Base-by-base conservation (phyloP, 2,113 vertebrate species). In the Lophotis ruficrista region DNA sequence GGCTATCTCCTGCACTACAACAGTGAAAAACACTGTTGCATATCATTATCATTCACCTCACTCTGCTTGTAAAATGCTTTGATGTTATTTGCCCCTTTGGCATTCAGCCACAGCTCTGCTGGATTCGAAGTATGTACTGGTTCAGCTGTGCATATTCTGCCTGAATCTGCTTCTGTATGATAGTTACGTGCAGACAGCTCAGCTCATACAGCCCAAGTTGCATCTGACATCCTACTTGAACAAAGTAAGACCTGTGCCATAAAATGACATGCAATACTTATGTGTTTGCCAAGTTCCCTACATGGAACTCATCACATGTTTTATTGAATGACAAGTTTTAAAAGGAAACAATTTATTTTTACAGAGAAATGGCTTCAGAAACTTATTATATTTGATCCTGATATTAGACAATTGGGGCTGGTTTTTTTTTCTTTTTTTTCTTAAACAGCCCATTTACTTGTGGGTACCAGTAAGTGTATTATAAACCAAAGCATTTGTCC, bases 141-240 rank as follows among this genome's bases (percentile, higher is more conserved):
- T 86, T 95, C 75, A 94, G 75, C 82, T 84, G 75, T 41, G n/a
- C 31, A 6, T 90, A 38, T 88, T 88, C 62, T 73, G 47, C n/a
- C 66, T 37, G 25, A 72, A 50, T 87, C 48, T 77, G 78, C 73
- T 83, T 83, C 93, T 73, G 37, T 90, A 19, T 65, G 71, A 82
- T 35, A 70, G 80, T 53, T 94, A 76, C 51, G 80, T 94, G 75
- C 60, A 90, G 94, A 87, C 91, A 97, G 82, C 75, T 90, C 68
- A 60, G 57, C 45, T 90, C n/a, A 41, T 72, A 48, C 24, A 91
- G 22, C 19, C 66, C 47, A 61, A 88, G 31, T 78, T 77, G 41
- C 2, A 1, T 66, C 70, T 95, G 90, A 94, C 71, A 79, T 80
- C 54, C 75, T 73, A 56, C 70, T 80, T 77, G 54, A 91, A 88